Percentiles rank a stretch among this genome's conserved stretches.
These are phyloP conservation scores for Typhlomys cinereus DNA, from an alignment of 2,113 vertebrate genomes.

Conservation along the genomic window DNA sequence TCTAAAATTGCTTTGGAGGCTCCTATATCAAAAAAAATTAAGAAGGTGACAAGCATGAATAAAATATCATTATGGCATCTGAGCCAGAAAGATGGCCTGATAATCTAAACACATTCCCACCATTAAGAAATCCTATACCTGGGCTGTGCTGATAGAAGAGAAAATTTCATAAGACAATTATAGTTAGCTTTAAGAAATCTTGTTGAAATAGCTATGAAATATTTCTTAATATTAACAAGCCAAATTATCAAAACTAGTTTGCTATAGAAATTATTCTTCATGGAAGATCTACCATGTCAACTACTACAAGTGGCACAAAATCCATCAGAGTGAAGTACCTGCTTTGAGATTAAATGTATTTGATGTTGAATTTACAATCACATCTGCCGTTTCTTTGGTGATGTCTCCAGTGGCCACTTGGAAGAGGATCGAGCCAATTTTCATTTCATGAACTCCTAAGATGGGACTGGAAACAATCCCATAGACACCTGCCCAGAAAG, in stretches of 20 bases:
- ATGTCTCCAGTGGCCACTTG: slow-evolving; percentile 90
- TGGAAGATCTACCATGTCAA: neutral
- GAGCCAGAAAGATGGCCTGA: neutral
- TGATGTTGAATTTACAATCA: slow-evolving; percentile 92
- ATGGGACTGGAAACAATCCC: slow-evolving; percentile 77
- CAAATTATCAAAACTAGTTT: slow-evolving; percentile 9
- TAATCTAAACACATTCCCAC: neutral
- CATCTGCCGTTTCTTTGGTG: slow-evolving; percentile 88
- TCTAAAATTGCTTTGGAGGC: slow-evolving; percentile 93
- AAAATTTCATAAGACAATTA: slow-evolving; percentile 16
- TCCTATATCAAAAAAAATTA: slow-evolving; percentile 83
- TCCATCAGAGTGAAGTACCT: slow-evolving; percentile 83
- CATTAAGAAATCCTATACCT: neutral
- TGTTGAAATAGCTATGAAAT: neutral
- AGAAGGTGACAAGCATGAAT: slow-evolving; percentile 29
- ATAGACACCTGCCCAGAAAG: slow-evolving; percentile 78
- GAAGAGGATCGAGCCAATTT: slow-evolving; percentile 86
- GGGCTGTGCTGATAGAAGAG: neutral
- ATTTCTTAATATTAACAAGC: neutral
- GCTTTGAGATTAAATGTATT: slow-evolving; percentile 82
- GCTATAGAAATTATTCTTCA: neutral
- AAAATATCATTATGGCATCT: neutral
- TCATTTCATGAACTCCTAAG: slow-evolving; percentile 84
- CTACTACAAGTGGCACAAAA: neutral
- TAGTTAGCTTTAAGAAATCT: neutral